Conservation (phyloP, 2,888 invertebrate species). For the Hypomecis punctinalis region DNA sequence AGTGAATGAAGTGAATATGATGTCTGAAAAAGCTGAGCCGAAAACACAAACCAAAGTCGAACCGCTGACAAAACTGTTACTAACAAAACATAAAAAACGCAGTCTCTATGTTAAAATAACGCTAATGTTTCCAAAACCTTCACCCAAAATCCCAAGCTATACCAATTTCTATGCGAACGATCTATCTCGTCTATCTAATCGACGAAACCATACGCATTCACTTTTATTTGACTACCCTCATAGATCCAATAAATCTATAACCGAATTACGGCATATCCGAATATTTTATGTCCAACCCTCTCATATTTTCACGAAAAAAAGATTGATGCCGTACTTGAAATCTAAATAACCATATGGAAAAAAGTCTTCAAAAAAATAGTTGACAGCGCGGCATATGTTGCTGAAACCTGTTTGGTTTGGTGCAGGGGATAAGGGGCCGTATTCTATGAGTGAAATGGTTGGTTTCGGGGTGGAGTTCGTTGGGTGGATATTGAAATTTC, state of each 20-base stretch:
- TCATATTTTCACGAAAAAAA: slow-evolving; percentile 42
- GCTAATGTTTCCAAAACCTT: not conserved
- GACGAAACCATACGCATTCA: slow-evolving; percentile 35
- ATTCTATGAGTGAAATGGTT: slow-evolving; percentile 23
- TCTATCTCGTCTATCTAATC: slow-evolving; percentile 29
- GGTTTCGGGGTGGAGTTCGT: slow-evolving; percentile 34
- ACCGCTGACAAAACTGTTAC: too few relatives aligned
- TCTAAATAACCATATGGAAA: slow-evolving; percentile 44
- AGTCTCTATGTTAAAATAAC: not conserved
- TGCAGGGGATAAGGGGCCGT: slow-evolving; percentile 27
- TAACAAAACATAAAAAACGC: too few relatives aligned
- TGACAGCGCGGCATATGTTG: slow-evolving; percentile 48
- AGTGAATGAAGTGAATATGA: too few relatives aligned
- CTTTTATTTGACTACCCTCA: slow-evolving; percentile 42
- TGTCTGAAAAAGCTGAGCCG: too few relatives aligned
- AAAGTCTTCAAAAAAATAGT: slow-evolving; percentile 50
- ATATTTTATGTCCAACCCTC: slow-evolving; percentile 42
- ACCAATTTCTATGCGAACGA: slow-evolving; percentile 18
- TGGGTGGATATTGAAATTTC: slow-evolving; percentile 62
- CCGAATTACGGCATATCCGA: slow-evolving; percentile 44
- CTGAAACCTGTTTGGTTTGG: slow-evolving; percentile 27
- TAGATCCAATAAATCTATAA: slow-evolving; percentile 43
- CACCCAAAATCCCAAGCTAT: slow-evolving; percentile 11
- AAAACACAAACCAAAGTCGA: too few relatives aligned
- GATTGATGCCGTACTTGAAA: slow-evolving; percentile 44